Conservation (phyloP, 1,140 invertebrate genomes). For the Cepaea nemoralis region DNA sequence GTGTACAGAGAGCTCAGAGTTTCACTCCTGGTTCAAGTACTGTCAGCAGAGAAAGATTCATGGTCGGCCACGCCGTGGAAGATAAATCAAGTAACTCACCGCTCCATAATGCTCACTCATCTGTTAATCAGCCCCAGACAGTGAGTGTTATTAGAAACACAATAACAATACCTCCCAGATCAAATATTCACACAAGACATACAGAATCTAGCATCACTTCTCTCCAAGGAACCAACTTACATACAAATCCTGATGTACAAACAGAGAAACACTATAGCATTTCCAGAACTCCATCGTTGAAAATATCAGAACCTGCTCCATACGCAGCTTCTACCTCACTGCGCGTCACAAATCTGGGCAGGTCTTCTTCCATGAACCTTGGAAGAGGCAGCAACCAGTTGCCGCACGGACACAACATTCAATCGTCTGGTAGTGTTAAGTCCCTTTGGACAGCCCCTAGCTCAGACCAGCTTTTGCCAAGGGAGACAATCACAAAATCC, state of each 20-base stretch:
- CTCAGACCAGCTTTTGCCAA: background rate
- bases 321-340: background rate
- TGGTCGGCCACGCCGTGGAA: background rate
- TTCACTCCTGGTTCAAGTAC: constrained; percentile 16
- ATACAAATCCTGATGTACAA: background rate
- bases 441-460: background rate
- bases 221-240: too few relatives aligned
- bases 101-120: too few relatives aligned
- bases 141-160: background rate
- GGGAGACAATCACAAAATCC: constrained; percentile 2
- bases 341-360: background rate
- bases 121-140: background rate
- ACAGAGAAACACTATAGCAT: background rate
- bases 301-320: background rate
- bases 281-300: background rate
- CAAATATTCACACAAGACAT: background rate
- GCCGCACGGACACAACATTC: background rate
- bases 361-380: constrained; percentile 16
- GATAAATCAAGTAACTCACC: background rate
- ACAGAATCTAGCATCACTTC: background rate
- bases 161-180: background rate
- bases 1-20: constrained; percentile 35
- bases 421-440: background rate
- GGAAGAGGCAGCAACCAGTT: background rate
- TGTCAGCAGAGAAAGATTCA: background rate